Evolutionary conservation across 2,888 invertebrate species (phyloP), one percentile per base, ranked within the genome.

Genomic region (Xestobium rufovillosum): DNA sequence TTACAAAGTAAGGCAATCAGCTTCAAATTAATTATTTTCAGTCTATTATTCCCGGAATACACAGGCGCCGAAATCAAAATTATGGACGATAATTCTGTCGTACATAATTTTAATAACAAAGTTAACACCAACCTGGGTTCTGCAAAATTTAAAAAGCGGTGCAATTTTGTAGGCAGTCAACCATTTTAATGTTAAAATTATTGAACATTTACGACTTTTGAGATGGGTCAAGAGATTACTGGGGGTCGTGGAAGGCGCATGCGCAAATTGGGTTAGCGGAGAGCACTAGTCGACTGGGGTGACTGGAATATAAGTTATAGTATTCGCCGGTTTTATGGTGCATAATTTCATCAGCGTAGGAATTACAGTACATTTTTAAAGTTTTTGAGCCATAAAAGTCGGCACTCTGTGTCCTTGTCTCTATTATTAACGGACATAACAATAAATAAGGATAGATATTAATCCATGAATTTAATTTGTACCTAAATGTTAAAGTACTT

Each of bases 291-390:
- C n/a, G n/a, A n/a, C n/a, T 19, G 31, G 30, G 26, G 28, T 14
- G 17, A 23, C 38, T 53, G 47, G 45, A 51, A 54, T 52, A 51
- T 55, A 55, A 40, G 40, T 40, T 53, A 49, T 52, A 52, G 49
- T 50, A 55, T 58, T 56, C 54, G 51, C 52, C 51, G 46, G 50
- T 52, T 61, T 61, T 60, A 61, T 54, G 59, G 54, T 50, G 55
- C 59, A 60, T 60, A 59, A 60, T 59, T 60, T 60, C 59, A 61
- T 60, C 61, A 56, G 50, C 47, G 41, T 38, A 49, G 53, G 55
- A 57, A 58, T 57, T 57, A 55, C 57, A 51, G 56, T 50, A 49
- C 53, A 57, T 59, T 56, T 59, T 57, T 52, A 44, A 51, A 56
- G 55, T 57, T 58, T 57, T 55, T 50, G 48, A 55, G 55, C 53